Evolutionary conservation across 92 coral and sea anemone species (phyloP).

Genomic region (Epizoanthus ramosus): DNA sequence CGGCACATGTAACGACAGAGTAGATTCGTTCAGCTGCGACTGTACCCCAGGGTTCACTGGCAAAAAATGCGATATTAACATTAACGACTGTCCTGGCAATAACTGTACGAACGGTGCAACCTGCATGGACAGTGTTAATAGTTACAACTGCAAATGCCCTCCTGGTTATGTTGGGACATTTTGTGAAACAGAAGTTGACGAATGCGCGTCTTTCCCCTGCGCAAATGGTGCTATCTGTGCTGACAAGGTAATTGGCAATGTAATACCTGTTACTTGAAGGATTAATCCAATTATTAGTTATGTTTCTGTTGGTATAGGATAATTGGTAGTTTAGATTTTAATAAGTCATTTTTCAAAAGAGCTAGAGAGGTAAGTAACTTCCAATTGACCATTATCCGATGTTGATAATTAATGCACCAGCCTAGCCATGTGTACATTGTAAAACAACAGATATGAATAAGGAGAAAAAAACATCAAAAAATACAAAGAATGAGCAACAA

Average conservation of each 20-base stretch:
- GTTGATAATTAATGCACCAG: too few relatives aligned
- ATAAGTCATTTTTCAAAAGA: too few relatives aligned
- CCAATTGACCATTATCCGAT: too few relatives aligned
- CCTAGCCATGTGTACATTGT: too few relatives aligned
- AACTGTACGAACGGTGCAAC: slow-evolving; percentile 10
- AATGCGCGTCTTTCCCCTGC: slow-evolving; percentile 7
- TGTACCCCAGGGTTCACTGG: slow-evolving; percentile 16
- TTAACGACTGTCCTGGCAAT: slow-evolving; percentile 12
- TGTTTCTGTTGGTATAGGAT: too few relatives aligned
- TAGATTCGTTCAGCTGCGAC: slow-evolving; percentile 11
- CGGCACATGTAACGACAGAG: slow-evolving; percentile 25
- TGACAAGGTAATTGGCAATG: slow-evolving; percentile 34
- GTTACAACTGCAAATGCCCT: neutral
- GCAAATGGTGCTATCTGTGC: slow-evolving; percentile 17
- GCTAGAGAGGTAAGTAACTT: too few relatives aligned
- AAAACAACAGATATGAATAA: too few relatives aligned
- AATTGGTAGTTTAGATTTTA: too few relatives aligned
- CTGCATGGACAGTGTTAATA: neutral
- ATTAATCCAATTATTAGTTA: neutral
- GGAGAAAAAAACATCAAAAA: too few relatives aligned
- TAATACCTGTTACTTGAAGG: neutral
- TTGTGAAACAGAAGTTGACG: slow-evolving; percentile 9
- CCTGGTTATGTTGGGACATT: slow-evolving; percentile 6
- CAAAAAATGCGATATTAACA: neutral
- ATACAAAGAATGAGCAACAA: too few relatives aligned